phyloP scores from a whole-genome alignment of 2,888 invertebrate species.

The Operophtera brumata region DNA sequence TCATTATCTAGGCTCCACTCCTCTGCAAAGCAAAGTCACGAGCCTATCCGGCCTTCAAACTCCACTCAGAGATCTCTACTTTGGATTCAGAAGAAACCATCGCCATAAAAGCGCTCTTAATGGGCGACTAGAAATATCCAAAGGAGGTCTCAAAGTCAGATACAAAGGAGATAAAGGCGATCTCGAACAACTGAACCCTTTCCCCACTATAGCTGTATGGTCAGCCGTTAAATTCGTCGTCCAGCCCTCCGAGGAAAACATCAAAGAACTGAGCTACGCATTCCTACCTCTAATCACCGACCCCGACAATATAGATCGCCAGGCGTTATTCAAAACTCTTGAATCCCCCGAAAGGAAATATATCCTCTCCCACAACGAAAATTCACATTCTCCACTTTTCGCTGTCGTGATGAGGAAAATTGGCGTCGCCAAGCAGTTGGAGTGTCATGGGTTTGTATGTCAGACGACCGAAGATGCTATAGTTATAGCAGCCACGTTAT shows the following conservation, averaged over 20 bases:
- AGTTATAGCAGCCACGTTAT: conserved; percentile 93
- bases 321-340: conserved; percentile 82
- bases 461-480: conserved; percentile 94
- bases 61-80: conserved; percentile 88
- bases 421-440: conserved; percentile 88
- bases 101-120: conserved; percentile 77
- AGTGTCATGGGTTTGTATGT: conserved; percentile 96
- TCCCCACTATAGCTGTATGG: conserved; percentile 96
- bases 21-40: conserved; percentile 89
- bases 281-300: conserved; percentile 92
- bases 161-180: conserved; percentile 83
- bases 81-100: conserved; percentile 79
- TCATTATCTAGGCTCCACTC: conserved; percentile 90
- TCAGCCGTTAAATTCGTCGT: conserved; percentile 93
- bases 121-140: conserved; percentile 84
- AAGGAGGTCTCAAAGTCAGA: conserved; percentile 86
- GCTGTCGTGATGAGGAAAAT: conserved; percentile 93
- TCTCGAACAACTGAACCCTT: conserved; percentile 87
- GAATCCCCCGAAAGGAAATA: conserved; percentile 79
- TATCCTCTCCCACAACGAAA: conserved; percentile 80
- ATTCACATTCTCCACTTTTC: conserved; percentile 90
- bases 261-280: conserved; percentile 82
- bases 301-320: conserved; percentile 88
- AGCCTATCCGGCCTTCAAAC: conserved; percentile 91
- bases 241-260: conserved; percentile 80